Evolutionary conservation across 2,797 vertebrate species (phyloP).

Genomic region (Helarctos malayanus): DNA sequence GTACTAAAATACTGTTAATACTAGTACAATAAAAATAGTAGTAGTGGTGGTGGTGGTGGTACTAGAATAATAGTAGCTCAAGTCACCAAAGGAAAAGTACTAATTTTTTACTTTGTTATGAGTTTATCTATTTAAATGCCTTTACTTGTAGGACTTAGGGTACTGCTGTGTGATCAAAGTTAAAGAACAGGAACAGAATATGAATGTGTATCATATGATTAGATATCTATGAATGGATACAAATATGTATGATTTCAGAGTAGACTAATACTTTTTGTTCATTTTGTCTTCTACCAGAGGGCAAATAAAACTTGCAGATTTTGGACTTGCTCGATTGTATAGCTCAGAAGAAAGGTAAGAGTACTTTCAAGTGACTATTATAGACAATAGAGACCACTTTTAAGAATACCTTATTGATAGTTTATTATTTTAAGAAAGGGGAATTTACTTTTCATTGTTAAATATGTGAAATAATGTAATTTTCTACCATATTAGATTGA

Average conservation of each 20-base stretch:
- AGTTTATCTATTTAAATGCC: neutral
- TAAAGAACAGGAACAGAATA: conserved; percentile 46
- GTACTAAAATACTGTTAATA: neutral
- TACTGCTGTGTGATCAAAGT: neutral
- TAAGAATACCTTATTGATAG: neutral
- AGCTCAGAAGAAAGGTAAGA: conserved; percentile 93
- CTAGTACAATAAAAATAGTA: neutral
- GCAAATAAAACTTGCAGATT: conserved; percentile 94
- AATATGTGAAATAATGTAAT: neutral
- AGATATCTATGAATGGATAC: neutral
- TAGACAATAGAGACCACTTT: conserved; percentile 28
- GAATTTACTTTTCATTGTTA: neutral
- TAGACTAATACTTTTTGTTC: conserved; percentile 65
- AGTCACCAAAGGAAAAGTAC: conserved; percentile 6
- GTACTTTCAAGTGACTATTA: conserved; percentile 45
- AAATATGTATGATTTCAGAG: conserved; percentile 2
- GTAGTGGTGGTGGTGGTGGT: neutral
- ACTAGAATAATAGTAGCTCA: neutral
- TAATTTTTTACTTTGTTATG: neutral
- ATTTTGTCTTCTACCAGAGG: conserved; percentile 90
- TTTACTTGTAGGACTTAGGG: neutral
- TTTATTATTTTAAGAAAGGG: neutral
- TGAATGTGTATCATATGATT: neutral
- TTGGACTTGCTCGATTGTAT: conserved; percentile 93
- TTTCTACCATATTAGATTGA: neutral